phyloP scores from a whole-genome alignment of 1,140 invertebrate genomes.

The Zaprionus inermis region DNA sequence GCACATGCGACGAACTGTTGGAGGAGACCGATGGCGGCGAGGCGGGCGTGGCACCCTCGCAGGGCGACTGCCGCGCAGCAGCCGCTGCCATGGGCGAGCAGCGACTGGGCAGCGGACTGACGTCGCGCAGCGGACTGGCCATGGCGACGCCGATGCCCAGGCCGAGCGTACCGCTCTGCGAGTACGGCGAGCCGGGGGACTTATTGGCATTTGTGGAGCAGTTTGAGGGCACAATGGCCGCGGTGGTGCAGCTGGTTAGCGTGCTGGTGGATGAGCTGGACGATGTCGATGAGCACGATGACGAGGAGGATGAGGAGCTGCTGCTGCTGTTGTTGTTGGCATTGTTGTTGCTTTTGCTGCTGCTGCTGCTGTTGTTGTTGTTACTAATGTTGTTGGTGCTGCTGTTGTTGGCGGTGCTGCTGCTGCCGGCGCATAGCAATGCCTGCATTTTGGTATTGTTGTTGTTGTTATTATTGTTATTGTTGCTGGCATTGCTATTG shows the following conservation, averaged over 20 bases:
- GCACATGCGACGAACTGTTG: conserved; percentile 67
- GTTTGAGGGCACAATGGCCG: conserved; percentile 77
- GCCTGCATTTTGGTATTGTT: conserved; percentile 68
- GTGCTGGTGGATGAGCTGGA: conserved; percentile 76
- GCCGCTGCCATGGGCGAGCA: conserved; percentile 38
- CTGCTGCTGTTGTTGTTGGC: conserved; percentile 43
- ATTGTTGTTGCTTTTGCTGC: conserved; percentile 35
- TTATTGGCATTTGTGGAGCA: conserved; percentile 82
- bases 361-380: conserved; percentile 32
- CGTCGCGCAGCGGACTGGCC: conserved; percentile 56
- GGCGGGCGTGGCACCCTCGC: conserved; percentile 57
- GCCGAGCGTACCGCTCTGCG: conserved; percentile 47
- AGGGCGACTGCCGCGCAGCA: conserved; percentile 46
- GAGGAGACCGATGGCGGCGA: conserved; percentile 65
- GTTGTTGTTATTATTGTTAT: conserved; percentile 55
- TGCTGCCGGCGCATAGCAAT: conserved; percentile 48
- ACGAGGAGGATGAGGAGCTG: conserved; percentile 75
- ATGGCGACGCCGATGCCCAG: conserved; percentile 35
- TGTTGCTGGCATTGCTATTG: conserved; percentile 42
- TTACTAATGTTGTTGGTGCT: conserved; percentile 16
- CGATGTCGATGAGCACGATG: conserved; percentile 70
- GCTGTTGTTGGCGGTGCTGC: conserved; percentile 24
- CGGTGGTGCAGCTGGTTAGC: conserved; percentile 76
- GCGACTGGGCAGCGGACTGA: conserved; percentile 45
- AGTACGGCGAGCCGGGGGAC: conserved; percentile 66